A percentile compares a stretch with the other conserved stretches of the same genome.
Evolutionary conservation across 1,140 invertebrate genomes (phyloP).

Genomic region (Cotesia vestalis): DNA sequence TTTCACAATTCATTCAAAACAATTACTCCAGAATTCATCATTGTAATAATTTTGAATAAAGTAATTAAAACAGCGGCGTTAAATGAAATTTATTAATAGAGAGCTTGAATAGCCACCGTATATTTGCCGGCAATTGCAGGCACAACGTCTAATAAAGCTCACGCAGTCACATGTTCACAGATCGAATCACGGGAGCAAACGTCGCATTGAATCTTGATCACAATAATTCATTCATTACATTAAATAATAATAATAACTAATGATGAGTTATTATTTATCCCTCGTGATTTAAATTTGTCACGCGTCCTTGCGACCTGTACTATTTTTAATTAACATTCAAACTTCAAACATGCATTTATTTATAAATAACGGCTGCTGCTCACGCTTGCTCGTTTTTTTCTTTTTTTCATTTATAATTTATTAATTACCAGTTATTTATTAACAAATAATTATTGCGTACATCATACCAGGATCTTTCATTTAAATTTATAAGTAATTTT

Average conservation of each 20-base stretch:
- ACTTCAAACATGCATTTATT: background rate
- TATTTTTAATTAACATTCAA: slow-evolving; percentile 1
- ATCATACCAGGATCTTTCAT: too few species aligned
- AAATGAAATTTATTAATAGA: too few species aligned
- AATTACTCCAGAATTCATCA: too few species aligned
- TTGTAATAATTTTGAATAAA: too few species aligned
- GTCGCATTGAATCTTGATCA: slow-evolving; percentile 10
- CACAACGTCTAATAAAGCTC: slow-evolving; percentile 53
- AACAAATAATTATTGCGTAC: too few species aligned
- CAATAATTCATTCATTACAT: slow-evolving; percentile 5
- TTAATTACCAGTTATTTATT: too few species aligned
- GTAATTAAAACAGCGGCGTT: too few species aligned
- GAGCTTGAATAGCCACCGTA: too few species aligned
- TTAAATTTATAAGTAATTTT: background rate
- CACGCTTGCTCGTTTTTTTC: background rate
- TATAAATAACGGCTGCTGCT: background rate
- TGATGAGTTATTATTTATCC: slow-evolving; percentile 34
- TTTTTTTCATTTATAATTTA: background rate
- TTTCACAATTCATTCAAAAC: too few species aligned
- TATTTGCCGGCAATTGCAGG: slow-evolving; percentile 42
- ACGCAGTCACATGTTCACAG: too few species aligned
- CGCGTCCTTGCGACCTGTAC: slow-evolving; percentile 31
- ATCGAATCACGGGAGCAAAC: slow-evolving; percentile 8
- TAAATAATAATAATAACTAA: slow-evolving; percentile 34
- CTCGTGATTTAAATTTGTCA: slow-evolving; percentile 46